phyloP scores from a whole-genome alignment of 2,797 vertebrate species.

The Nannoperca obscura region DNA sequence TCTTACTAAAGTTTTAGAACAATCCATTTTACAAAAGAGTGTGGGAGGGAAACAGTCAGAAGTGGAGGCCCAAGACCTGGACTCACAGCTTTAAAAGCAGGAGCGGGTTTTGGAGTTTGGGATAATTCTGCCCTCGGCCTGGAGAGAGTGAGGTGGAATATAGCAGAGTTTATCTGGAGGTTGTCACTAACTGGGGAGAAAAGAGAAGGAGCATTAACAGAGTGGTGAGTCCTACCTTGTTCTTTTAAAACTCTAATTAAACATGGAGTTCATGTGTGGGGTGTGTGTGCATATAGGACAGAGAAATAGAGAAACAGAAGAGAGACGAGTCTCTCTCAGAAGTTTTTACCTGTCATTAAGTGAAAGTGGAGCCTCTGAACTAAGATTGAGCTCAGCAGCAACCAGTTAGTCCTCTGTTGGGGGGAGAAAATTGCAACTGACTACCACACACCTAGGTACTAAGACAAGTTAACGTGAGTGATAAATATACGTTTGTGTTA shows the following conservation, averaged over 20 bases:
- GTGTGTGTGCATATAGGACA: constrained; percentile 11
- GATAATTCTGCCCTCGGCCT: constrained; percentile 66
- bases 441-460: constrained; percentile 14
- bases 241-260: constrained; percentile 45
- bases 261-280: constrained; percentile 19
- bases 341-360: constrained; percentile 72
- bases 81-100: constrained; percentile 74
- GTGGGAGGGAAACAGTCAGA: constrained; percentile 79
- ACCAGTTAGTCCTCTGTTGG: constrained; percentile 25
- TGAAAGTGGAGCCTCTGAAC: constrained; percentile 65
- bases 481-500: constrained; percentile 37
- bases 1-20: constrained; percentile 85
- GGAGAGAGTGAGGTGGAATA: constrained; percentile 79
- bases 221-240: constrained; percentile 72
- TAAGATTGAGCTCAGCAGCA: constrained; percentile 54
- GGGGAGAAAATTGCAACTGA: constrained; percentile 47
- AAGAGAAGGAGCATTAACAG: constrained; percentile 58
- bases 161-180: constrained; percentile 68
- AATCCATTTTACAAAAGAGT: constrained; percentile 85
- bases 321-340: neutral
- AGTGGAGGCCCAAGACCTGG: constrained; percentile 79
- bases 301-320: constrained; percentile 9
- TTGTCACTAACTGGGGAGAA: constrained; percentile 58
- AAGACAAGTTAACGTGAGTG: constrained; percentile 30
- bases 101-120: constrained; percentile 74